Evolutionary conservation across 2,113 vertebrate genomes (phyloP), one percentile per base, ranked within the genome.

Genomic region (Spermophilus dauricus): DNA sequence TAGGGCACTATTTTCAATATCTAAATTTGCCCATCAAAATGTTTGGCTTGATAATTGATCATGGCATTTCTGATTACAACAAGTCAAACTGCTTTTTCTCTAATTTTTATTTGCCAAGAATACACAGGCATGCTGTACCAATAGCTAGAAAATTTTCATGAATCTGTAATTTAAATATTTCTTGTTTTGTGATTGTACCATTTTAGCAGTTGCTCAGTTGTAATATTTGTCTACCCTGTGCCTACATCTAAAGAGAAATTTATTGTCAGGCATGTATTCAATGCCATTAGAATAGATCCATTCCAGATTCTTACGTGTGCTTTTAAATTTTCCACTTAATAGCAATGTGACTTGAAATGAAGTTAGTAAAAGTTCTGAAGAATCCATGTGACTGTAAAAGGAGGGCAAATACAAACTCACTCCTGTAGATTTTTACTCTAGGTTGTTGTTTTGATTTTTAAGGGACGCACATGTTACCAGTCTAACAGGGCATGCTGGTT

Each of bases 261-360:
- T 75, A 61, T 67, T 58, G 26, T 12, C 3, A 63, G 93, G 77
- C 5, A 75, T n/a, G 45, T 32, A 72, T 42, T 65, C 16, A 16
- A 61, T 76, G 24, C 17, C 24, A 24, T 63, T 24, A 51, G 32
- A 53, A 6, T n/a, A 82, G 5, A 56, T 26, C 34, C 9, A 92
- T 13, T 87, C 34, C 63, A 70, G 45, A 87, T 51, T 69, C 26
- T 67, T 89, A 58, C 37, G 2, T n/a, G 70, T 78, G 2, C 34
- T 63, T 86, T 93, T 63, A 30, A 16, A 30, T 90, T n/a, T 45
- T 85, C 24, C 13, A 92, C 16, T 94, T 81, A 61, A 69, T 86
- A 85, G n/a, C 69, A 91, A 56, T 82, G 18, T 88, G 30, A 84
- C 72, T 78, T 83, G 67, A 78, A 76, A 39, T 83, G 67, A 78